Evolutionary conservation across 2,888 invertebrate genomes (phyloP), one percentile per base, ranked within the genome.

Genomic region (Diaperis boleti): DNA sequence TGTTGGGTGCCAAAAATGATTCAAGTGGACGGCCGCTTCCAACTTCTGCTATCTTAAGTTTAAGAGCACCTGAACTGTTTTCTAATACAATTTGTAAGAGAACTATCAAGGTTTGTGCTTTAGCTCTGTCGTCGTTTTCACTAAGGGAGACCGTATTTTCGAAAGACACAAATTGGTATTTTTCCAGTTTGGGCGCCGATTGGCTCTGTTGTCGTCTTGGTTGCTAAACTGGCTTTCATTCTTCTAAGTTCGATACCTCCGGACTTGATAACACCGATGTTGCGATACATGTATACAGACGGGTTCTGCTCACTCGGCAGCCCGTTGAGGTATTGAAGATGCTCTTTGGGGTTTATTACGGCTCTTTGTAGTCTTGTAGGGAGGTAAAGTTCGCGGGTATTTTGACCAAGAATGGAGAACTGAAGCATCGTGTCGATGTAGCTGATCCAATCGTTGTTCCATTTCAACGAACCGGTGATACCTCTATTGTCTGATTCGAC

Each of bases 371-470:
- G 86, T 61, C 96, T 86, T 22, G 96, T 96, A 1, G 97, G 97
- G 67, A 98, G 82, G 79, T 92, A 92, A n/a, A 98, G 85, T 76
- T 93, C 91, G 41, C 92, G 87, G 18, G 89, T 87, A 71, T 89
- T 87, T 70, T 87, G 88, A 52, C 92, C 90, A 67, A 96, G 83
- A 74, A 97, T 92, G 50, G 89, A 88, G 79, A 95, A 95, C 83
- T 98, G 98, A 41, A 98, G 86, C 92, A 98, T 94, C 1, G 96
- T 95, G 79, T 98, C 98, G 82, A 98, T 89, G 83, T 91, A 98
- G 39, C 96, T 90, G 59, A 98, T 89, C 97, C 98, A 98, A 82
- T 97, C 94, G 69, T 89, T 89, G 57, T 87, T 87, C 97, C 97
- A 98, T 65, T 87, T 84, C 67, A 98, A 84, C 74, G 88, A 84